Evolutionary conservation across 1,140 invertebrate genomes (phyloP).

Genomic region (Tribolium madens): DNA sequence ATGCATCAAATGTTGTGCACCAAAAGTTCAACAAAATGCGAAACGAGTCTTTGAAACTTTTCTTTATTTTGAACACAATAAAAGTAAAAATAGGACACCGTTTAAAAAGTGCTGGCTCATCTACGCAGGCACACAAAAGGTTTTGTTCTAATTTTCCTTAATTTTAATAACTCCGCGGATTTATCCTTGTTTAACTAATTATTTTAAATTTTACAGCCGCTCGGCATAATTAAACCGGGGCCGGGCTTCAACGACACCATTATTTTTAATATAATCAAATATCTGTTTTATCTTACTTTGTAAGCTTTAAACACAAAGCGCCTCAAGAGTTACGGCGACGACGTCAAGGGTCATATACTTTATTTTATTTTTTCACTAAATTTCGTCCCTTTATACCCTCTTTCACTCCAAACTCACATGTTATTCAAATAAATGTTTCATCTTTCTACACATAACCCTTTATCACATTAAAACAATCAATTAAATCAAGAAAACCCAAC

Average conservation of each 20-base stretch:
- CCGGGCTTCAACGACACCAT: not conserved
- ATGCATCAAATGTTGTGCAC: slow-evolving; percentile 5
- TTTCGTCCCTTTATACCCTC: not conserved
- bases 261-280: slow-evolving; percentile 29
- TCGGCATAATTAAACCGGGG: not conserved
- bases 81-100: slow-evolving; percentile 12
- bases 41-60: not conserved
- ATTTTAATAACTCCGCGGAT: not conserved
- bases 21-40: not conserved
- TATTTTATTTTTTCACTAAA: slow-evolving; percentile 15
- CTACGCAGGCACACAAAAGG: not conserved
- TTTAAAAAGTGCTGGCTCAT: slow-evolving; percentile 23
- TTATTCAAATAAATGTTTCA: slow-evolving; percentile 29
- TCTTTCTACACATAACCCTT: not conserved
- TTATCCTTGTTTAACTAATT: slow-evolving; percentile 1
- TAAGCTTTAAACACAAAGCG: slow-evolving; percentile 3
- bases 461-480: slow-evolving; percentile 10
- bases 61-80: not conserved
- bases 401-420: not conserved
- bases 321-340: slow-evolving; percentile 15
- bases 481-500: not conserved
- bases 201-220: slow-evolving; percentile 9
- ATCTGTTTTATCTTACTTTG: slow-evolving; percentile 21
- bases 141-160: slow-evolving; percentile 10
- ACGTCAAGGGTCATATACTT: slow-evolving; percentile 19